Percentiles rank a stretch among this genome's conserved stretches.
These are phyloP conservation scores for Myotis planiceps DNA, from an alignment of 2,797 vertebrate genomes.

Conservation along the genomic window DNA sequence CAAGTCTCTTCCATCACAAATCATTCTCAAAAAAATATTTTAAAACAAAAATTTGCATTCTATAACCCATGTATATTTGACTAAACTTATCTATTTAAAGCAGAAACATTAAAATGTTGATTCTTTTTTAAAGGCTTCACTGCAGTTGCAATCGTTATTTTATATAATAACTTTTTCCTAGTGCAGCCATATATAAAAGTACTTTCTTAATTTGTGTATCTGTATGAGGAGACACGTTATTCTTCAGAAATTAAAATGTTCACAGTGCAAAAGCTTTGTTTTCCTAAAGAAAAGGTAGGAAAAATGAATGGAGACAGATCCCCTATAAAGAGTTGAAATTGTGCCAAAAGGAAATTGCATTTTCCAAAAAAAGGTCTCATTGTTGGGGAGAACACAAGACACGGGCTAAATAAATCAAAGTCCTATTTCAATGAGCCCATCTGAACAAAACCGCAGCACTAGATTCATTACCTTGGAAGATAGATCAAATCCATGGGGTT, in stretches of 20 bases:
- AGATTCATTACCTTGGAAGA: constrained; percentile 57
- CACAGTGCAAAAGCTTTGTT: constrained; percentile 21
- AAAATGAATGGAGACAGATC: constrained; percentile 52
- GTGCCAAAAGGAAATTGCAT: constrained; percentile 65
- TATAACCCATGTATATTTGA: not conserved
- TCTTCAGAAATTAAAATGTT: constrained; percentile 66
- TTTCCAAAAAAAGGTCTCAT: constrained; percentile 46
- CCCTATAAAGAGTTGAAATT: constrained; percentile 45
- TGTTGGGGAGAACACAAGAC: constrained; percentile 48
- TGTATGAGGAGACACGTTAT: not conserved
- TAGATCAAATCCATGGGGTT: constrained; percentile 48
- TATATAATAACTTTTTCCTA: not conserved
- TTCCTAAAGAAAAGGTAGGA: constrained; percentile 42
- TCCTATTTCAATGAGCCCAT: constrained; percentile 47
- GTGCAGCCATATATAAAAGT: not conserved
- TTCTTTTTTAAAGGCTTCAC: not conserved
- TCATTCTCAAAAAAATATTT: not conserved
- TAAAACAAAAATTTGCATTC: not conserved
- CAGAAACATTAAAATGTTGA: not conserved
- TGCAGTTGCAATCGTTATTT: not conserved
- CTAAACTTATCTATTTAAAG: not conserved
- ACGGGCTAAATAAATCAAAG: constrained; percentile 60
- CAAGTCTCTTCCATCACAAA: not conserved
- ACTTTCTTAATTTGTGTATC: constrained; percentile 22
- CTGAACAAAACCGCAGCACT: constrained; percentile 22